Percentiles rank a stretch among this genome's conserved stretches.
phyloP scores from a whole-genome alignment of 64 coral and sea anemone species.

The Pocillopora damicornis region DNA sequence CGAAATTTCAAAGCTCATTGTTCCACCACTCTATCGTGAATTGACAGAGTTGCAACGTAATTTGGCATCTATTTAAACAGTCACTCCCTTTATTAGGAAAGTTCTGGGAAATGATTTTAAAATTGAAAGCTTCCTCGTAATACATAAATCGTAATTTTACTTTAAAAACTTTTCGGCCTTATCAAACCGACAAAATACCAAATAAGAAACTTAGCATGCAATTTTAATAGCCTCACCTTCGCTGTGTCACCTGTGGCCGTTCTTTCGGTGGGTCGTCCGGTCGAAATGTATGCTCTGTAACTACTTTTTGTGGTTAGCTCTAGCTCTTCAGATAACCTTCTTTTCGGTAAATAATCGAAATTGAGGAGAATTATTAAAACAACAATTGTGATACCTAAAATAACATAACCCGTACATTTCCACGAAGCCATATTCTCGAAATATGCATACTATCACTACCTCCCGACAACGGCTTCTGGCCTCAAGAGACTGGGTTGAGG shows the following conservation, averaged over 20 bases:
- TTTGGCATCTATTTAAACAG: too few species aligned
- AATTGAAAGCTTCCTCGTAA: neutral
- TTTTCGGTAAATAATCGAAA: slow-evolving; percentile 77
- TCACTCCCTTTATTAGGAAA: neutral
- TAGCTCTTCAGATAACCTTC: slow-evolving; percentile 49
- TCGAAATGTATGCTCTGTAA: neutral
- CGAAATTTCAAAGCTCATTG: too few species aligned
- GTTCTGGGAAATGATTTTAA: neutral
- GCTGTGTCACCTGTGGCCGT: neutral
- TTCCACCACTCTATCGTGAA: too few species aligned
- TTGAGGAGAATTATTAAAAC: slow-evolving; percentile 78
- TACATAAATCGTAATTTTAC: neutral
- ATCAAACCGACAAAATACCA: neutral
- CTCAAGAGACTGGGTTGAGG: too few species aligned
- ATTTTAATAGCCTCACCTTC: slow-evolving; percentile 48
- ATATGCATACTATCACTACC: too few species aligned
- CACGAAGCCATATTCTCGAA: slow-evolving; percentile 59
- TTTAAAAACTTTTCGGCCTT: too few species aligned
- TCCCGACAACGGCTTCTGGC: too few species aligned
- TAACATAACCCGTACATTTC: slow-evolving; percentile 50
- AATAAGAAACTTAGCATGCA: neutral
- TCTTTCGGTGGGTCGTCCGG: neutral
- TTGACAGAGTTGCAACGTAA: too few species aligned
- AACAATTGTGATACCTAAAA: slow-evolving; percentile 37
- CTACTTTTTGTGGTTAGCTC: slow-evolving; percentile 39